A percentile compares a stretch with the other conserved stretches of the same genome.
phyloP scores from a whole-genome alignment of 2,797 vertebrate genomes.

The Etheostoma perlongum region DNA sequence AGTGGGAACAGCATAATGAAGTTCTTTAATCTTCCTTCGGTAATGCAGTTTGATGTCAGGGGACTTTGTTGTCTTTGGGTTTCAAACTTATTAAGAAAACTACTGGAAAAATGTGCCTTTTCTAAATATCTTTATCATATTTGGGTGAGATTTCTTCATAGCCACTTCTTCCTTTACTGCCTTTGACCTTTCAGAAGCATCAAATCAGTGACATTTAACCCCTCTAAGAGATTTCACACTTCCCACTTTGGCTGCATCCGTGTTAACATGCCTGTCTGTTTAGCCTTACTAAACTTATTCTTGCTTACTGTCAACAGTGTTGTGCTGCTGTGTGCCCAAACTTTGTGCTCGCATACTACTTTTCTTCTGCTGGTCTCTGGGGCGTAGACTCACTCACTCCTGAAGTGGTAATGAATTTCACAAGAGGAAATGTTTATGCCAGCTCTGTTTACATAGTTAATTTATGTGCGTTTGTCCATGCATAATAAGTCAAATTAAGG shows the following conservation, averaged over 20 bases:
- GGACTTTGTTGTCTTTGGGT: constrained; percentile 35
- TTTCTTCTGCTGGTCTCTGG: constrained; percentile 70
- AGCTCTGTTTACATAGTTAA: constrained; percentile 75
- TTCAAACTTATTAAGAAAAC: constrained; percentile 20
- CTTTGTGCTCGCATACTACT: constrained; percentile 69
- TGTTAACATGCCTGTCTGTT: constrained; percentile 84
- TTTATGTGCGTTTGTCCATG: constrained; percentile 74
- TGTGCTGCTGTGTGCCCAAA: constrained; percentile 66
- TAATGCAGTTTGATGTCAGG: constrained; percentile 45
- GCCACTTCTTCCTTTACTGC: constrained; percentile 36
- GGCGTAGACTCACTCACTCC: constrained; percentile 64
- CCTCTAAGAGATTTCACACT: constrained; percentile 31
- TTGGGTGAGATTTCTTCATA: constrained; percentile 1
- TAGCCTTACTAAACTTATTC: constrained; percentile 84
- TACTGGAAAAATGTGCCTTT: not conserved
- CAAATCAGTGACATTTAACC: constrained; percentile 45
- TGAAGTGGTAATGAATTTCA: constrained; percentile 80
- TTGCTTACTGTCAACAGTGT: constrained; percentile 76
- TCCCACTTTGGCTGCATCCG: constrained; percentile 55
- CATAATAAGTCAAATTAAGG: constrained; percentile 68
- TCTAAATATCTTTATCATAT: constrained; percentile 10
- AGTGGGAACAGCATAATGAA: constrained; percentile 30
- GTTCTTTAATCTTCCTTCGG: constrained; percentile 34
- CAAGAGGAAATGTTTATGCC: constrained; percentile 71
- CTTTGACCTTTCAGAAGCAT: constrained; percentile 18